Evolutionary conservation across 2,797 vertebrate species (phyloP).

Genomic region (Urosaurus nigricauda): DNA sequence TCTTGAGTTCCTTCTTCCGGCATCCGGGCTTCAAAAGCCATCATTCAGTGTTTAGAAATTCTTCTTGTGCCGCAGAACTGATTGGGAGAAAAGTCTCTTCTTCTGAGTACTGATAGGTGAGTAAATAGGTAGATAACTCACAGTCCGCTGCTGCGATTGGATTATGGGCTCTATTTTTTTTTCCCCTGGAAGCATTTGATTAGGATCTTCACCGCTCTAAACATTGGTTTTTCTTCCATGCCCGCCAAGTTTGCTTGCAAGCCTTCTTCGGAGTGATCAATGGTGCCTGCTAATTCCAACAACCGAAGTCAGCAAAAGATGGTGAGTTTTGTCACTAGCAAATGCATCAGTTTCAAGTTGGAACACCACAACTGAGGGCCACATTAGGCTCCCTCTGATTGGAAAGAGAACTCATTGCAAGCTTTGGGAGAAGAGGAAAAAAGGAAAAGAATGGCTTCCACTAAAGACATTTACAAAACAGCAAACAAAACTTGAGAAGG

Average conservation of each 20-base stretch:
- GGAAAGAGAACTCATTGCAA: background rate
- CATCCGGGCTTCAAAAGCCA: rapidly evolving
- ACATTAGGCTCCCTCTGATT: too few species aligned
- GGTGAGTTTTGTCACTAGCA: too few species aligned
- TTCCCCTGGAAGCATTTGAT: background rate
- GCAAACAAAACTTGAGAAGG: background rate
- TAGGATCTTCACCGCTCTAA: background rate
- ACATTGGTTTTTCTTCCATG: background rate
- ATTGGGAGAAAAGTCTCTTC: conserved; percentile 10
- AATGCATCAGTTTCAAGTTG: background rate
- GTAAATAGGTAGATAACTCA: background rate
- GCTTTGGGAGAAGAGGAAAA: background rate
- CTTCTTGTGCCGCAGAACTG: background rate
- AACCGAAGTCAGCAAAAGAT: background rate
- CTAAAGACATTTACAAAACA: background rate
- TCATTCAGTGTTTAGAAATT: conserved; percentile 2
- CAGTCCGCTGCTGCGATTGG: background rate
- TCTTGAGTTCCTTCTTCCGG: background rate
- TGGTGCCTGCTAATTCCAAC: background rate
- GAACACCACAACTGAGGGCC: too few species aligned
- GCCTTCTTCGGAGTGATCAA: background rate
- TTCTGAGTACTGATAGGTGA: background rate
- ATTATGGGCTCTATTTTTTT: background rate
- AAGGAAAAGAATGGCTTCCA: background rate
- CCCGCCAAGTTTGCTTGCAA: background rate